A percentile compares a stretch with the other conserved stretches of the same genome.
These are phyloP conservation scores for Pycnonotus jocosus DNA, from an alignment of 2,113 vertebrate genomes.

Conservation along the genomic window DNA sequence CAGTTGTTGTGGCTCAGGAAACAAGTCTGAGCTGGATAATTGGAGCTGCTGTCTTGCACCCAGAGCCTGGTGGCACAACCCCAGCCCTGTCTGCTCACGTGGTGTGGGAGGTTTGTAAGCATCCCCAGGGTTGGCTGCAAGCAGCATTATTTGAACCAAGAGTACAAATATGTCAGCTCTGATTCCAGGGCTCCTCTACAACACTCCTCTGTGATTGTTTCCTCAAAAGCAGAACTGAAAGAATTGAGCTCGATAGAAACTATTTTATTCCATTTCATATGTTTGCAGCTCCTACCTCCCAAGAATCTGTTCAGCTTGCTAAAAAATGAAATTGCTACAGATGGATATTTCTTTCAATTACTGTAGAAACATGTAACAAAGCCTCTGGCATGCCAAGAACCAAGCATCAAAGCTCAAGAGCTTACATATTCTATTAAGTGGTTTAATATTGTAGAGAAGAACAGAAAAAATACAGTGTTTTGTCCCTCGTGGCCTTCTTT, in stretches of 20 bases:
- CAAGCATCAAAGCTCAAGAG: conserved; percentile 54
- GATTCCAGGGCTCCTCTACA: neutral
- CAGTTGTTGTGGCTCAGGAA: neutral
- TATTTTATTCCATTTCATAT: conserved; percentile 48
- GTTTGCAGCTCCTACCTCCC: conserved; percentile 32
- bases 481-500: conserved; percentile 6
- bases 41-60: neutral
- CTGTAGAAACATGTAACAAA: conserved; percentile 60
- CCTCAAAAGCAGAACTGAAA: conserved; percentile 52
- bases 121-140: neutral
- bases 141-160: neutral
- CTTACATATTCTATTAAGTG: conserved; percentile 58
- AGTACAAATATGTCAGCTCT: neutral
- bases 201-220: conserved; percentile 14
- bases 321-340: conserved; percentile 59
- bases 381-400: conserved; percentile 53
- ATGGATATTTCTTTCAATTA: conserved; percentile 61
- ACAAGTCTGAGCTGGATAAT: neutral
- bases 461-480: conserved; percentile 30
- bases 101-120: neutral
- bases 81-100: neutral
- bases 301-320: conserved; percentile 56
- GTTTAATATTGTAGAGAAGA: conserved; percentile 51
- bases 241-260: conserved; percentile 23
- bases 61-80: neutral